Percentiles rank a stretch among this genome's conserved stretches.
phyloP scores from a whole-genome alignment of 2,888 invertebrate genomes.

The Callyntrura guangdongensis region DNA sequence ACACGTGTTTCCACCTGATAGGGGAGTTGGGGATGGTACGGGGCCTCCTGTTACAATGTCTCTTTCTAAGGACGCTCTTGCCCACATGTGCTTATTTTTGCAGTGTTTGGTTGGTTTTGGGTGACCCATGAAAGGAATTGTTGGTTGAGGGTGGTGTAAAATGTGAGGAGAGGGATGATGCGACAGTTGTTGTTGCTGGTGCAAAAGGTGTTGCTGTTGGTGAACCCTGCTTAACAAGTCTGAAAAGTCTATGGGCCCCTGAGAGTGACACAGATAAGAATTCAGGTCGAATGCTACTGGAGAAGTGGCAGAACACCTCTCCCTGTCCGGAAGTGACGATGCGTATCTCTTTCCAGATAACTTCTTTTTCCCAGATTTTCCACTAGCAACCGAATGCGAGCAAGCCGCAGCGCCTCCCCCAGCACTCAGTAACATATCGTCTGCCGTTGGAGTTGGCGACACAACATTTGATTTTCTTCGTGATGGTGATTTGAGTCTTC shows the following conservation, averaged over 20 bases:
- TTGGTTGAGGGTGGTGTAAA: slow-evolving; percentile 63
- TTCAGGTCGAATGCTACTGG: slow-evolving; percentile 80
- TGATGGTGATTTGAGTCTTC: slow-evolving; percentile 78
- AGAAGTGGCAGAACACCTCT: slow-evolving; percentile 72
- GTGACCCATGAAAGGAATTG: slow-evolving; percentile 70
- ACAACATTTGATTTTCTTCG: slow-evolving; percentile 65
- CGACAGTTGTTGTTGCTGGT: slow-evolving; percentile 52
- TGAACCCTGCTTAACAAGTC: slow-evolving; percentile 67
- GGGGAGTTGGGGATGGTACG: slow-evolving; percentile 68
- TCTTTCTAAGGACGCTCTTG: slow-evolving; percentile 82
- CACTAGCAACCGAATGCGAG: slow-evolving; percentile 36
- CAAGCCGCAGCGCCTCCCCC: slow-evolving; percentile 2
- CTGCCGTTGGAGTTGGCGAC: slow-evolving; percentile 64
- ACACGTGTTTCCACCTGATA: slow-evolving; percentile 52
- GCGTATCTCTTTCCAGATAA: slow-evolving; percentile 80
- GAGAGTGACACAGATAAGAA: slow-evolving; percentile 76
- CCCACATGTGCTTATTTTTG: slow-evolving; percentile 84
- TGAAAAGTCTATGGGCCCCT: slow-evolving; percentile 80
- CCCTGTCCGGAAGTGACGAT: slow-evolving; percentile 83
- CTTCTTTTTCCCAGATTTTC: slow-evolving; percentile 79
- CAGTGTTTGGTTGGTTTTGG: slow-evolving; percentile 83
- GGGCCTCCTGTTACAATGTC: slow-evolving; percentile 74
- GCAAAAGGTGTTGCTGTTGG: slow-evolving; percentile 57
- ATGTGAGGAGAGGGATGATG: slow-evolving; percentile 62
- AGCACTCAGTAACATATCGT: slow-evolving; percentile 35